Conservation (phyloP, 2,888 invertebrate species). For the Protonemura montana region DNA sequence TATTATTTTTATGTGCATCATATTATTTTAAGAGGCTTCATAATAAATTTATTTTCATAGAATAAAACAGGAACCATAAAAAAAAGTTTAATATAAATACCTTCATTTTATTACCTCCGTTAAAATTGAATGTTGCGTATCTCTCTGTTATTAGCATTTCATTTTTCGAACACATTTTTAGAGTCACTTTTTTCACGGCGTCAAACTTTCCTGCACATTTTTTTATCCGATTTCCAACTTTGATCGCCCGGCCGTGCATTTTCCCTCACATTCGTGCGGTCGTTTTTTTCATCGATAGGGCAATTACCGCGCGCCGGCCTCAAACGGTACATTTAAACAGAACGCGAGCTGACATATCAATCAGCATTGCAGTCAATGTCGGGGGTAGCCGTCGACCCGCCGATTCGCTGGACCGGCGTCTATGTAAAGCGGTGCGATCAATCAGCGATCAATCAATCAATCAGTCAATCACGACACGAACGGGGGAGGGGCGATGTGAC, state of each 20-base stretch:
- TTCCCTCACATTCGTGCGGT: not conserved
- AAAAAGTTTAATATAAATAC: constrained; percentile 2
- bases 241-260: not conserved
- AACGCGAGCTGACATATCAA: constrained; percentile 17
- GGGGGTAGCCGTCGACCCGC: not conserved
- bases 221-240: not conserved
- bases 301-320: not conserved
- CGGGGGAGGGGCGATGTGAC: not conserved
- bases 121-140: not conserved
- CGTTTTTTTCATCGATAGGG: not conserved
- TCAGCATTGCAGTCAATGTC: constrained; percentile 15
- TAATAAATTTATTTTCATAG: not conserved
- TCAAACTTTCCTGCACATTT: not conserved
- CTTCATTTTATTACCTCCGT: not conserved
- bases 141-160: not conserved
- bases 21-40: too few relatives aligned
- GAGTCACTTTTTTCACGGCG: not conserved
- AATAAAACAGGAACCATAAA: not conserved
- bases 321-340: not conserved
- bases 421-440: not conserved
- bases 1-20: too few relatives aligned
- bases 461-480: not conserved
- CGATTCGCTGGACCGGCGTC: not conserved
- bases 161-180: not conserved
- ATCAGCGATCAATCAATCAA: constrained; percentile 7